Percentiles rank a stretch among this genome's conserved stretches.
Evolutionary conservation across 2,797 vertebrate species (phyloP).

Genomic region (Acanthornis magna): DNA sequence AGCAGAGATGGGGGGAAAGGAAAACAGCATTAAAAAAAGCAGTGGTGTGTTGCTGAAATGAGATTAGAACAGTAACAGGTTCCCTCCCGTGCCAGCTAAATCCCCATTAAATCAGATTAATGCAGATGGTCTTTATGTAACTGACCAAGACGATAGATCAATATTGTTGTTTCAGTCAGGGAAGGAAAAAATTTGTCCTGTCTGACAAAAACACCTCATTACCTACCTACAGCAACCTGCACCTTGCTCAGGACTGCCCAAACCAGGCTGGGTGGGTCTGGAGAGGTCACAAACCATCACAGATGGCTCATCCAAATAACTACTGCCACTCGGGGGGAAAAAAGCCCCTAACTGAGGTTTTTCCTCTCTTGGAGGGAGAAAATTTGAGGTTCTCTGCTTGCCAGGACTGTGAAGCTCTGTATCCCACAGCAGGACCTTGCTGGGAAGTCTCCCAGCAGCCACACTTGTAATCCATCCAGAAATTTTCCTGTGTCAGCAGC

Average conservation of each 20-base stretch:
- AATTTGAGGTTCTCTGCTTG: background rate
- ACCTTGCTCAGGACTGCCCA: conserved; percentile 3
- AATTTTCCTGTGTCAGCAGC: background rate
- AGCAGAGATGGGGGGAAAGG: background rate
- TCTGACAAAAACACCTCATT: conserved; percentile 29
- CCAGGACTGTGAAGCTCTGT: accelerated
- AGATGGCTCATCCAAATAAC: background rate
- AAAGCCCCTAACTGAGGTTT: background rate
- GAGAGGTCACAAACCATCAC: background rate
- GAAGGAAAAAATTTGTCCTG: conserved; percentile 50
- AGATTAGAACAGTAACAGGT: conserved; percentile 68
- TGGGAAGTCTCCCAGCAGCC: background rate
- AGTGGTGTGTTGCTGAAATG: conserved; percentile 52
- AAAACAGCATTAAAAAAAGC: conserved; percentile 48
- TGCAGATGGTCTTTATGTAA: conserved; percentile 72
- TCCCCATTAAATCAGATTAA: conserved; percentile 73
- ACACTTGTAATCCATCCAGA: background rate
- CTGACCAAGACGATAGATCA: conserved; percentile 69
- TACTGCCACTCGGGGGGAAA: accelerated
- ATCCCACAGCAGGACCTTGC: background rate
- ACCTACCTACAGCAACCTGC: background rate
- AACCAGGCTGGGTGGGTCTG: background rate
- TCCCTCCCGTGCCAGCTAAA: conserved; percentile 61
- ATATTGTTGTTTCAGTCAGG: conserved; percentile 63
- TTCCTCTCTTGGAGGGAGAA: background rate